These are phyloP conservation scores for Macaca nemestrina DNA, from an alignment of 2,113 vertebrate genomes.

Conservation along the genomic window DNA sequence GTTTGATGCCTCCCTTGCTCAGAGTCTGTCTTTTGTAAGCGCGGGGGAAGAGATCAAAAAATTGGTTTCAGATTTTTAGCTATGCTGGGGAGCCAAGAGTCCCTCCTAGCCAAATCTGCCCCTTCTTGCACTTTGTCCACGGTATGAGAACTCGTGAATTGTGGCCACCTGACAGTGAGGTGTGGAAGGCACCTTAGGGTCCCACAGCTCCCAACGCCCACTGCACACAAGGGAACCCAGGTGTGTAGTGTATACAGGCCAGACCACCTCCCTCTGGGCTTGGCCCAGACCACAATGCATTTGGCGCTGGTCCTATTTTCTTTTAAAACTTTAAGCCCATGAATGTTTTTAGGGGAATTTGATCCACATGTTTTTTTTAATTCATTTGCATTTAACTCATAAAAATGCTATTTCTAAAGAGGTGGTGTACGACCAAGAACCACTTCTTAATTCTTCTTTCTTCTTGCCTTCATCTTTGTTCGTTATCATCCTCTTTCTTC, in stretches of 20 bases:
- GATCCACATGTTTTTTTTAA: not conserved
- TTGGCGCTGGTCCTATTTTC: constrained; percentile 13
- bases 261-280: not conserved
- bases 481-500: not conserved
- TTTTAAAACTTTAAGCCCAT: not conserved
- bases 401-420: constrained; percentile 50
- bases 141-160: not conserved
- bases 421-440: not conserved
- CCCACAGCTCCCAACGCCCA: not conserved
- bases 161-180: not conserved
- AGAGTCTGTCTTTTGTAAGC: not conserved
- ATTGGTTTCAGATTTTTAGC: not conserved
- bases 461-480: not conserved
- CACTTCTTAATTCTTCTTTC: not conserved
- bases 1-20: not conserved
- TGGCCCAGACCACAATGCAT: not conserved
- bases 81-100: not conserved
- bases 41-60: not conserved
- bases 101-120: not conserved
- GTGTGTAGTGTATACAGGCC: not conserved
- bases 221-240: not conserved
- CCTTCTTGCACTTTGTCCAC: not conserved
- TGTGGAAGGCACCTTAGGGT: not conserved
- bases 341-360: constrained; percentile 55
- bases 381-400: constrained; percentile 59